Percentiles rank a stretch among this genome's conserved stretches.
Conservation (phyloP, 2,113 vertebrate species). For the Phoxinus phoxinus region DNA sequence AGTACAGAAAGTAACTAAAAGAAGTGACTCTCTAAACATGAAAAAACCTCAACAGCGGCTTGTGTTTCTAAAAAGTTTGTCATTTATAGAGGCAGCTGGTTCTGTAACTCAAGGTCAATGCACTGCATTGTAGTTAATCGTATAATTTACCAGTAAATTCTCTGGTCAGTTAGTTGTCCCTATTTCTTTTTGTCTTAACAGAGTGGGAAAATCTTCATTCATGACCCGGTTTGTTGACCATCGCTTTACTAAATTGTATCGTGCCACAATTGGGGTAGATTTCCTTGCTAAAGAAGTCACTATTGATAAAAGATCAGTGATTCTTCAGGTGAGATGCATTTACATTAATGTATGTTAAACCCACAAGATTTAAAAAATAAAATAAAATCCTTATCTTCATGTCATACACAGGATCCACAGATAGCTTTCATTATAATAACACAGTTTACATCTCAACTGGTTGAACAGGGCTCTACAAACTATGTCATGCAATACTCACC, state of each 20-base stretch:
- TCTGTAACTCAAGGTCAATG: background rate
- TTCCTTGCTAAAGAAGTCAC: conserved; percentile 69
- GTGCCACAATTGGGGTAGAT: conserved; percentile 69
- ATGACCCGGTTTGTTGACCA: conserved; percentile 72
- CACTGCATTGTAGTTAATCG: background rate
- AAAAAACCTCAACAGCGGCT: conserved; percentile 16
- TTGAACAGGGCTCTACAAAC: background rate
- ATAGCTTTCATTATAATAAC: background rate
- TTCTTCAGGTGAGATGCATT: conserved; percentile 63
- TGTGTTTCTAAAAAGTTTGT: background rate
- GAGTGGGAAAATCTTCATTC: conserved; percentile 73
- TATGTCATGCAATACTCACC: conserved; percentile 14
- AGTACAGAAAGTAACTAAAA: background rate
- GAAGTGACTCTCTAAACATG: background rate
- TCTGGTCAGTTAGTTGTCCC: background rate
- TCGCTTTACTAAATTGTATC: conserved; percentile 67
- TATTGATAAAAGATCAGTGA: conserved; percentile 56
- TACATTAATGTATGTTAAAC: background rate
- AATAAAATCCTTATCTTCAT: background rate
- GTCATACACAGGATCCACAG: background rate
- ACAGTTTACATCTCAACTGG: background rate
- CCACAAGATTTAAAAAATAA: background rate
- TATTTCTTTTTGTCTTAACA: conserved; percentile 54
- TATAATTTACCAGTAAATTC: background rate
- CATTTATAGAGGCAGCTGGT: background rate